Evolutionary conservation across 2,113 vertebrate genomes (phyloP).

Genomic region (Notechis scutatus): DNA sequence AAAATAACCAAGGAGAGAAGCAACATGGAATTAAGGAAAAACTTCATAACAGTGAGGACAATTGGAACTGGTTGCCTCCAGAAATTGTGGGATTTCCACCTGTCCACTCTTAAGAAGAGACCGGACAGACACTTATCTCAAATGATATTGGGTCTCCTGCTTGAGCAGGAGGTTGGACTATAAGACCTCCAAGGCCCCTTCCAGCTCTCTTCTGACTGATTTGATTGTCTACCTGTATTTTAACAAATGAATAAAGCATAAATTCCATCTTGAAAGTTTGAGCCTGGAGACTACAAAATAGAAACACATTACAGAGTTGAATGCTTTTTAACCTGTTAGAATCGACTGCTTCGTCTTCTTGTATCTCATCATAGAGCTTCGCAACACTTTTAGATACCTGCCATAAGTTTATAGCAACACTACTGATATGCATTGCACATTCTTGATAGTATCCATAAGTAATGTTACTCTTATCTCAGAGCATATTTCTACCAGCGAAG

Average conservation of each 20-base stretch:
- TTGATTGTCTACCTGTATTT: not conserved
- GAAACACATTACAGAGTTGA: not conserved
- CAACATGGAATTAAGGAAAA: too few species aligned
- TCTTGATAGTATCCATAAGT: not conserved
- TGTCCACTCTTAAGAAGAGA: too few species aligned
- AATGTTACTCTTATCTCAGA: not conserved
- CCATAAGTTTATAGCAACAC: not conserved
- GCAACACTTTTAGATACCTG: not conserved
- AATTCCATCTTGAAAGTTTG: conserved; percentile 5
- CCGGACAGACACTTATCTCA: too few species aligned
- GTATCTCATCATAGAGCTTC: conserved; percentile 16
- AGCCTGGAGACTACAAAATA: not conserved
- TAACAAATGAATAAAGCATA: not conserved
- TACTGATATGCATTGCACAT: not conserved
- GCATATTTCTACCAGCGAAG: not conserved
- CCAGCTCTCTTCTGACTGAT: too few species aligned
- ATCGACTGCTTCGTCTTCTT: not conserved
- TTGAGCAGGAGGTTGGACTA: too few species aligned
- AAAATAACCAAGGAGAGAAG: too few species aligned
- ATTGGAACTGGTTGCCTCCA: too few species aligned
- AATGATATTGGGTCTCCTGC: too few species aligned
- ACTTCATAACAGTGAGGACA: too few species aligned
- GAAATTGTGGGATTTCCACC: too few species aligned
- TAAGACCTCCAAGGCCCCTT: too few species aligned
- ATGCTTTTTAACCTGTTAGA: not conserved